phyloP scores from a whole-genome alignment of 1,140 invertebrate genomes.

The Ceratosolen fusciceps region DNA sequence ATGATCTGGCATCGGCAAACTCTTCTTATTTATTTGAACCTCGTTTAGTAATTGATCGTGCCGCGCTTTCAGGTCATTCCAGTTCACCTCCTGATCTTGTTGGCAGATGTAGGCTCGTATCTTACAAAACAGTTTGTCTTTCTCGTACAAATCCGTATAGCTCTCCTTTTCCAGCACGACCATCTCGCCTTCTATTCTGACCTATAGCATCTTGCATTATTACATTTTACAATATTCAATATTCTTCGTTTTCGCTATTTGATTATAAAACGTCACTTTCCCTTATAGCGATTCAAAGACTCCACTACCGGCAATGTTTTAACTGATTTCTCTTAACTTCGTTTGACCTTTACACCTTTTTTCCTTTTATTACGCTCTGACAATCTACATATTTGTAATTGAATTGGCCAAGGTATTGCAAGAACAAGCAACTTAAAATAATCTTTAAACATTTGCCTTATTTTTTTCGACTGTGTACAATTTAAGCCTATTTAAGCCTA shows the following conservation, averaged over 20 bases:
- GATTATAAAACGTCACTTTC: not conserved
- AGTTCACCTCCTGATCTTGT: constrained; percentile 66
- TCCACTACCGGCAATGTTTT: not conserved
- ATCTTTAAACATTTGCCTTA: too few relatives aligned
- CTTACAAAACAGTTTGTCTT: constrained; percentile 67
- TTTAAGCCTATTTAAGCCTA: too few relatives aligned
- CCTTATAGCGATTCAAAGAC: not conserved
- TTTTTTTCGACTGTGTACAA: too few relatives aligned
- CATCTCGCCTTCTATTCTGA: constrained; percentile 65
- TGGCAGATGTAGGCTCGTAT: constrained; percentile 67
- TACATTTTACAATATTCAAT: not conserved
- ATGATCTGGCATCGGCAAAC: constrained; percentile 66
- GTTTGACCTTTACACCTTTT: too few relatives aligned
- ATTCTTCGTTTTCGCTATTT: too few relatives aligned
- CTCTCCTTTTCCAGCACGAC: constrained; percentile 55
- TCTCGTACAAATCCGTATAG: constrained; percentile 63
- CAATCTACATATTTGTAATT: too few relatives aligned
- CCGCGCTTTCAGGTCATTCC: constrained; percentile 64
- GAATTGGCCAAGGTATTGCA: too few relatives aligned
- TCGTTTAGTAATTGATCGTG: constrained; percentile 65
- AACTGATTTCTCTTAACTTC: too few relatives aligned
- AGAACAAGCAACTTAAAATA: too few relatives aligned
- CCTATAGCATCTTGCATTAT: constrained; percentile 39
- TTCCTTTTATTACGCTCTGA: too few relatives aligned
- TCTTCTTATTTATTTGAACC: constrained; percentile 49